Evolutionary conservation across 1,140 invertebrate genomes (phyloP).

Genomic region (Fopius arisanus): DNA sequence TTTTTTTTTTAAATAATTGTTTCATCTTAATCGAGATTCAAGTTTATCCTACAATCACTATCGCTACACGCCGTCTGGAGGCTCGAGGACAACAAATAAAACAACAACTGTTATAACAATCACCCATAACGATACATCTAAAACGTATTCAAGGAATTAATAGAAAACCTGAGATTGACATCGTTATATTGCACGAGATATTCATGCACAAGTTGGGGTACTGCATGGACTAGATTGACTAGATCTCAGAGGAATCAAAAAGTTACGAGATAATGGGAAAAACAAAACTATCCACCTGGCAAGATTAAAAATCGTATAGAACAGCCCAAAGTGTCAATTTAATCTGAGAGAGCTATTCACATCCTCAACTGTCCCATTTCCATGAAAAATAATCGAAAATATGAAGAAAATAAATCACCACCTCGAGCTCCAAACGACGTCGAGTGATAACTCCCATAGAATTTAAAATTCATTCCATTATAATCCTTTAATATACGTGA

Average conservation of each 20-base stretch:
- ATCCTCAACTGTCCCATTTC: background rate
- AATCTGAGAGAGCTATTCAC: too few species aligned
- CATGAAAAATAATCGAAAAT: too few species aligned
- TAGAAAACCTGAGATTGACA: slow-evolving; percentile 23
- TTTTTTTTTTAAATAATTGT: background rate
- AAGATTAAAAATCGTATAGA: too few species aligned
- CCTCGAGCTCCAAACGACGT: background rate
- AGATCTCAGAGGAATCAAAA: slow-evolving; percentile 9
- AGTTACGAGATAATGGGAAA: background rate
- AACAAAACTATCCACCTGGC: background rate
- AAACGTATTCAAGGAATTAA: background rate
- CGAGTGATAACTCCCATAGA: background rate
- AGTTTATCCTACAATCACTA: background rate
- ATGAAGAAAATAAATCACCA: too few species aligned
- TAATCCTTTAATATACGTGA: background rate
- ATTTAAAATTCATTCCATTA: background rate
- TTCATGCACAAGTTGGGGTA: background rate
- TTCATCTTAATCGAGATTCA: slow-evolving; percentile 17
- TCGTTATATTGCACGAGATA: background rate
- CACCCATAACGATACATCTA: background rate
- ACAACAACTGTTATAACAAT: background rate
- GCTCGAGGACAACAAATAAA: background rate
- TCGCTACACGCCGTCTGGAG: slow-evolving; percentile 12
- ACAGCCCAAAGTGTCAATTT: too few species aligned
- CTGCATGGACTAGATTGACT: slow-evolving; percentile 26